These are phyloP conservation scores for Drosophila recens DNA, from an alignment of 2,888 invertebrate genomes.

Conservation along the genomic window DNA sequence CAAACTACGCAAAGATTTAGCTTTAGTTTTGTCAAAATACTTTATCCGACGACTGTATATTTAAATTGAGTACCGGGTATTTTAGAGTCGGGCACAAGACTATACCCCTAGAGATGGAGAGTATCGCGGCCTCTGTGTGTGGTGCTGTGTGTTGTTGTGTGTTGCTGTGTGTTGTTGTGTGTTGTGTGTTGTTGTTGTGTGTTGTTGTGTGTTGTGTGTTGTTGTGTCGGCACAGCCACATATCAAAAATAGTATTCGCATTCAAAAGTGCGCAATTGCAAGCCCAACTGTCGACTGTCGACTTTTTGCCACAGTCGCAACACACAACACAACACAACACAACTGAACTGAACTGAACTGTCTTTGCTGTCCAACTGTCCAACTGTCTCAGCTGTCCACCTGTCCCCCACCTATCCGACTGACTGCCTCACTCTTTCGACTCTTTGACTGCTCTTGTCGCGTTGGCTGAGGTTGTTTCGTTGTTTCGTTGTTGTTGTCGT, in stretches of 20 bases:
- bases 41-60: too few relatives aligned
- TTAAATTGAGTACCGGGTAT: too few relatives aligned
- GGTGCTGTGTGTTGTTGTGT: constrained; percentile 25
- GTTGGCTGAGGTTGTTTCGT: constrained; percentile 54
- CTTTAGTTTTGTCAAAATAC: too few relatives aligned
- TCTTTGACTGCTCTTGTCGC: constrained; percentile 62
- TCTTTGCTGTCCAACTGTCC: constrained; percentile 40
- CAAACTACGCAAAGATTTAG: too few relatives aligned
- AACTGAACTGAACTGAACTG: constrained; percentile 4
- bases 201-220: constrained; percentile 29
- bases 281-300: constrained; percentile 75
- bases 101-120: too few relatives aligned
- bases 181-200: constrained; percentile 49
- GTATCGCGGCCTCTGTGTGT: constrained; percentile 44
- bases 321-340: not conserved
- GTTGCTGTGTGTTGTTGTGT: not conserved
- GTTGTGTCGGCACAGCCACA: constrained; percentile 38
- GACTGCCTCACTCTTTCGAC: constrained; percentile 33
- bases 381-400: constrained; percentile 36
- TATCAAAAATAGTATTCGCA: constrained; percentile 69
- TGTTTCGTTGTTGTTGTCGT: not conserved
- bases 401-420: constrained; percentile 24
- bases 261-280: constrained; percentile 78
- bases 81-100: too few relatives aligned
- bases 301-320: constrained; percentile 36